A percentile compares a stretch with the other conserved stretches of the same genome.
These are phyloP conservation scores for Lepidocyrtinus sp. DNA, from an alignment of 2,888 invertebrate species.

Conservation along the genomic window DNA sequence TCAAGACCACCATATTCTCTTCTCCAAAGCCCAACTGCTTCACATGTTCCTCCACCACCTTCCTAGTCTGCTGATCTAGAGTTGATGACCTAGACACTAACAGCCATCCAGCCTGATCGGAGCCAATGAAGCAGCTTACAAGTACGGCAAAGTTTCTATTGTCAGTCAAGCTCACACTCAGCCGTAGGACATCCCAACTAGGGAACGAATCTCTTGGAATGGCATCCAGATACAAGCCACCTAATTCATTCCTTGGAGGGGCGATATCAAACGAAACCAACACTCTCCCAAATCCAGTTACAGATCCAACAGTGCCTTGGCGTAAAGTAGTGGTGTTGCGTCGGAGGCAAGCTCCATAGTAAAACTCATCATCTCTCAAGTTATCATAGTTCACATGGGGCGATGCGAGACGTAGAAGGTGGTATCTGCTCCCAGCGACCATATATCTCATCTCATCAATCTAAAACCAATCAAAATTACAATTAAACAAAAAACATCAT, in stretches of 20 bases:
- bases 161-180: background rate
- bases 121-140: background rate
- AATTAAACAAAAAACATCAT: background rate
- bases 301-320: background rate
- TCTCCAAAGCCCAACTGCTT: background rate
- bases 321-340: background rate
- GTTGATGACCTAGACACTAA: background rate
- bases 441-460: background rate
- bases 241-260: background rate
- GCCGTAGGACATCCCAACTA: background rate
- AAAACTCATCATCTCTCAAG: background rate
- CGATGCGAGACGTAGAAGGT: background rate
- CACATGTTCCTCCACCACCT: background rate
- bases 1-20: background rate
- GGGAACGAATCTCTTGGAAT: background rate
- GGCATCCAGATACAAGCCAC: constrained; percentile 5
- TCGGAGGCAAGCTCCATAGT: background rate
- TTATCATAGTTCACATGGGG: background rate
- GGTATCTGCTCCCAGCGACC: background rate
- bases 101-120: background rate
- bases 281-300: background rate
- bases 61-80: background rate
- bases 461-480: background rate
- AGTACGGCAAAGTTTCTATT: background rate
- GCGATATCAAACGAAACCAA: background rate